phyloP scores from a whole-genome alignment of 2,797 vertebrate genomes.

The Pyrocephalus nanus region DNA sequence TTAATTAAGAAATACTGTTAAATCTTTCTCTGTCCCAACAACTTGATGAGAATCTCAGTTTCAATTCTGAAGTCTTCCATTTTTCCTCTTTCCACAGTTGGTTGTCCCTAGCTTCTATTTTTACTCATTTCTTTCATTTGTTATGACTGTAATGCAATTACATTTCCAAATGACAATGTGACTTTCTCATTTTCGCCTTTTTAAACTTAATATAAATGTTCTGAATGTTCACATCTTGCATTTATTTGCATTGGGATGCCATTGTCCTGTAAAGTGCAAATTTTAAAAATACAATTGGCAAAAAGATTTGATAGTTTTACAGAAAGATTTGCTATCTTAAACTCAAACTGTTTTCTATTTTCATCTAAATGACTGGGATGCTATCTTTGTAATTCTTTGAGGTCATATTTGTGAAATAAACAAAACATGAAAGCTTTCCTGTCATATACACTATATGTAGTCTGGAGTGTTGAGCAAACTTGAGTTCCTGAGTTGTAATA shows the following conservation, averaged over 20 bases:
- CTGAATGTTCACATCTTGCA: conserved; percentile 56
- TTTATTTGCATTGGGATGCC: conserved; percentile 68
- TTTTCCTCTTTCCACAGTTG: conserved; percentile 69
- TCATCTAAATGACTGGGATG: conserved; percentile 75
- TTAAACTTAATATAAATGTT: conserved; percentile 35
- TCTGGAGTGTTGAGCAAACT: conserved; percentile 79
- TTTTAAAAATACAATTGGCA: conserved; percentile 70
- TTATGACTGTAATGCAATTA: conserved; percentile 61
- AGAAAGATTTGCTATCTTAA: conserved; percentile 76
- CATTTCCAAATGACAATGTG: conserved; percentile 60
- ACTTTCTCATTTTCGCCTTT: conserved; percentile 59
- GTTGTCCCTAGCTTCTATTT: conserved; percentile 60
- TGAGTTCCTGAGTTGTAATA: conserved; percentile 80
- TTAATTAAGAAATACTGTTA: conserved; percentile 64
- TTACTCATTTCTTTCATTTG: conserved; percentile 43
- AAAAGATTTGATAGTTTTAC: conserved; percentile 78
- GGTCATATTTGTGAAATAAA: conserved; percentile 76
- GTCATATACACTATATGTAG: conserved; percentile 77
- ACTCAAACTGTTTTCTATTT: conserved; percentile 76
- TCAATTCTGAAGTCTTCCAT: conserved; percentile 80
- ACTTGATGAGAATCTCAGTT: conserved; percentile 63
- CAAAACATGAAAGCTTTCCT: conserved; percentile 73
- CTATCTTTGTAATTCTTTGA: conserved; percentile 74
- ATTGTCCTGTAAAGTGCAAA: conserved; percentile 70
- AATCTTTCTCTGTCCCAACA: conserved; percentile 54